phyloP scores from a whole-genome alignment of 2,797 vertebrate genomes.

The Cryptoblepharus egeriae region DNA sequence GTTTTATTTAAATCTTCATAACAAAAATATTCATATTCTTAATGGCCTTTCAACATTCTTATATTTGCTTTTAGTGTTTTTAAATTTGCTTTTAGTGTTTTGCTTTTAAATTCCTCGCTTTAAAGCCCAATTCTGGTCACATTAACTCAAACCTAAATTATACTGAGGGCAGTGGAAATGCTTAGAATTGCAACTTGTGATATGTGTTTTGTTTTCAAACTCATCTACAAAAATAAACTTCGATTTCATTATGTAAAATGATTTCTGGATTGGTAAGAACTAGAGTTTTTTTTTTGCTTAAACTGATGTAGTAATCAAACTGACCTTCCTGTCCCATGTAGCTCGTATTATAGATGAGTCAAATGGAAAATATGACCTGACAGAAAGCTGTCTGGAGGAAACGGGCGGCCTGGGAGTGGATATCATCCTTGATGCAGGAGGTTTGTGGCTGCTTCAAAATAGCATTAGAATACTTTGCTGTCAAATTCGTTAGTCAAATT shows the following conservation, averaged over 20 bases:
- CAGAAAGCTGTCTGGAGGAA: conserved; percentile 90
- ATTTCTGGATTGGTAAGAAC: conserved; percentile 21
- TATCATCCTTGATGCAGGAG: conserved; percentile 92
- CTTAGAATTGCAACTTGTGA: neutral
- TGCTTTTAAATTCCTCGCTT: neutral
- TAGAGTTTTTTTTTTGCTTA: neutral
- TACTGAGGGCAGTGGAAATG: neutral
- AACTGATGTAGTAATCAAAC: neutral
- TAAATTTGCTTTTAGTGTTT: neutral
- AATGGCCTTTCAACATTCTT: neutral
- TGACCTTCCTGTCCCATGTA: conserved; percentile 62
- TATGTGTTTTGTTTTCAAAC: neutral
- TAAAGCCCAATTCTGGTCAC: neutral
- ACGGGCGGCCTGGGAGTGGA: conserved; percentile 94
- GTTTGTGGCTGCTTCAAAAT: conserved; percentile 68
- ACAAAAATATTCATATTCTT: neutral
- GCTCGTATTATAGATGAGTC: conserved; percentile 87
- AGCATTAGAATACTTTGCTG: too few species aligned
- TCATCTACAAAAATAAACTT: neutral
- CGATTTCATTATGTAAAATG: neutral
- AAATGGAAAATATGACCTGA: conserved; percentile 80
- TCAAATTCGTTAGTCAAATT: too few species aligned
- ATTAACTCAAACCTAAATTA: neutral
- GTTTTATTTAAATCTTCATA: neutral
- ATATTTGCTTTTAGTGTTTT: neutral